Evolutionary conservation across 2,888 invertebrate genomes (phyloP).

Genomic region (Deilephila elpenor): DNA sequence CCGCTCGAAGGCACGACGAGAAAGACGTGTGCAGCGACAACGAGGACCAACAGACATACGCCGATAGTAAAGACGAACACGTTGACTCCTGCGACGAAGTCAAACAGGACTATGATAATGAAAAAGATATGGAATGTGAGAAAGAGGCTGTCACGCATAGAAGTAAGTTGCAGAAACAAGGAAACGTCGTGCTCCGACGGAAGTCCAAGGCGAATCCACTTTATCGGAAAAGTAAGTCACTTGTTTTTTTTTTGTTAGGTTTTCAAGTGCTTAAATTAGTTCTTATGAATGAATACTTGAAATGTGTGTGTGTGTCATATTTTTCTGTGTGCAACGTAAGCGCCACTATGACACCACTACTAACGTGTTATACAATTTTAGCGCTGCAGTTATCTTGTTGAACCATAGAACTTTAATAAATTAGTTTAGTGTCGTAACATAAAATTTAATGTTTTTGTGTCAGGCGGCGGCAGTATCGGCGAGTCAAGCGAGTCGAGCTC

Average conservation of each 20-base stretch:
- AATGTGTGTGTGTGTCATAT: too few species aligned
- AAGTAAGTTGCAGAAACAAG: constrained; percentile 73
- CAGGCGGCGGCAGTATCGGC: constrained; percentile 85
- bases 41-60: constrained; percentile 69
- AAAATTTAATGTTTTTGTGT: constrained; percentile 9
- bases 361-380: too few species aligned
- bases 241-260: too few species aligned
- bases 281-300: too few species aligned
- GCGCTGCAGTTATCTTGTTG: too few species aligned
- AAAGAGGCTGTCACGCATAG: constrained; percentile 50
- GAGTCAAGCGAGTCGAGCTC: constrained; percentile 75
- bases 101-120: constrained; percentile 68
- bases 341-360: too few species aligned
- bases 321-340: too few species aligned
- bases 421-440: neutral
- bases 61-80: constrained; percentile 52
- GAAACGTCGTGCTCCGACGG: constrained; percentile 85
- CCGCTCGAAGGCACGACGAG: constrained; percentile 88
- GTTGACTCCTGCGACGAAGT: constrained; percentile 71
- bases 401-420: too few species aligned
- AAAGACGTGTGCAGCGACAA: constrained; percentile 89
- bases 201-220: constrained; percentile 87
- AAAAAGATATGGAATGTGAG: constrained; percentile 63
- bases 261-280: too few species aligned
- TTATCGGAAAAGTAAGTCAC: constrained; percentile 87